Evolutionary conservation across 2,797 vertebrate species (phyloP).

Genomic region (Dryobates pubescens): DNA sequence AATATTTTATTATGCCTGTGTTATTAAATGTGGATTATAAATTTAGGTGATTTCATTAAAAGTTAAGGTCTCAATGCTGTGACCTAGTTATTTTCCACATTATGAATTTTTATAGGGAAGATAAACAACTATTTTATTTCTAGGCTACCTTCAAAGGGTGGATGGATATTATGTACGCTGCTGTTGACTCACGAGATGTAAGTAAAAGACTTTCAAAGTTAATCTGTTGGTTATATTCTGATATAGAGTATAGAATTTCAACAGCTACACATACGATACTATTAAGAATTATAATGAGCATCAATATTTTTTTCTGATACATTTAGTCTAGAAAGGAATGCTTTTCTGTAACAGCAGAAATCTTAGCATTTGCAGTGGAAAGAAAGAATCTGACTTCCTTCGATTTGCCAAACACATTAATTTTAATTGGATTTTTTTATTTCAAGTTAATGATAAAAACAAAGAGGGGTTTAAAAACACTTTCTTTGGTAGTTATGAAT

Average conservation of each 20-base stretch:
- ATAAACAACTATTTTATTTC: constrained; percentile 58
- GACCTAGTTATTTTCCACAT: constrained; percentile 17
- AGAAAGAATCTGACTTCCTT: neutral
- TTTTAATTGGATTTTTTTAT: neutral
- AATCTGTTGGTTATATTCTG: neutral
- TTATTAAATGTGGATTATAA: neutral
- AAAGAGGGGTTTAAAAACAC: neutral
- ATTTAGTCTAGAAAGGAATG: neutral
- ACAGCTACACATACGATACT: neutral
- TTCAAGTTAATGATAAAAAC: neutral
- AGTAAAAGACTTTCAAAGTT: constrained; percentile 70
- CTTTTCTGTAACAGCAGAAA: neutral
- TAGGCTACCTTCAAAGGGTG: constrained; percentile 99
- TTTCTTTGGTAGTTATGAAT: neutral
- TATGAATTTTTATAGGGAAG: neutral
- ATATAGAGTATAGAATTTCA: neutral
- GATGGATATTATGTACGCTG: constrained; percentile 99
- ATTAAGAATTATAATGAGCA: neutral
- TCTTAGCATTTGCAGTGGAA: neutral
- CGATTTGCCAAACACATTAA: neutral
- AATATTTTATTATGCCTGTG: neutral
- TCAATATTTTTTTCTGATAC: neutral
- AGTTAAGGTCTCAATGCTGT: neutral
- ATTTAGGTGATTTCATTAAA: neutral
- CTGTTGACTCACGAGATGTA: constrained; percentile 97